Base-by-base conservation (phyloP, 2,888 invertebrate genomes). In the Graphium colonna region DNA sequence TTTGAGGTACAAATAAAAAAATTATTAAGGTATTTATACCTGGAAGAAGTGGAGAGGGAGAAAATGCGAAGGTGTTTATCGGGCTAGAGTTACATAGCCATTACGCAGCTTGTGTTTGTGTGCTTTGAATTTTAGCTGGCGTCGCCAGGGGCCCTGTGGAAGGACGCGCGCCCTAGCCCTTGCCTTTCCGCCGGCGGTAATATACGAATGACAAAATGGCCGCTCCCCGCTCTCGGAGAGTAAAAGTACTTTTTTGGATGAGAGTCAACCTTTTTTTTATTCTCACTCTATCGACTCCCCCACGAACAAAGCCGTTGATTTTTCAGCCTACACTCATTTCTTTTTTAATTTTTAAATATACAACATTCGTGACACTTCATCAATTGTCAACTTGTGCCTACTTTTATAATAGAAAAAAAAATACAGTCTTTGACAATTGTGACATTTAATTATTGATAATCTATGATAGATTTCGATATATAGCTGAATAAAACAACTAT, bases 51-150 rank as follows among this genome's bases (percentile, higher is more conserved):
- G n/a, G n/a, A n/a, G 21, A 21, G 21, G 21, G 21, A 21, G 21
- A 21, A 5, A 21, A 41, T 5, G 12, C 13, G 18, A 13, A 17
- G 36, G 15, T 33, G 16, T 17, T 33, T 41, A 15, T 51, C 31
- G 52, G 36, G 43, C 12, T 51, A 16, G 21, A 21, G 21, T 21
- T 3, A 2, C 21, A 5, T 21, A 16, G 53, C 68, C 76, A 76
- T 56, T 80, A 78, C 79, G 79, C 72, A 77, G 77, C 80, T 80
- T 73, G 73, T 79, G 75, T 77, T 69, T 69, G 68, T 75, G 70
- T 80, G 75, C 73, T 82, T 36, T 79, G 63, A 63, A 74, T 78
- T 79, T 75, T 80, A 78, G 79, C 67, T 65, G 65, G 62, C 59
- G 67, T 60, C 53, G 48, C 48, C 48, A 43, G 55, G 52, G 54